Evolutionary conservation across 2,797 vertebrate species (phyloP).

Genomic region (Crypturellus tataupa): DNA sequence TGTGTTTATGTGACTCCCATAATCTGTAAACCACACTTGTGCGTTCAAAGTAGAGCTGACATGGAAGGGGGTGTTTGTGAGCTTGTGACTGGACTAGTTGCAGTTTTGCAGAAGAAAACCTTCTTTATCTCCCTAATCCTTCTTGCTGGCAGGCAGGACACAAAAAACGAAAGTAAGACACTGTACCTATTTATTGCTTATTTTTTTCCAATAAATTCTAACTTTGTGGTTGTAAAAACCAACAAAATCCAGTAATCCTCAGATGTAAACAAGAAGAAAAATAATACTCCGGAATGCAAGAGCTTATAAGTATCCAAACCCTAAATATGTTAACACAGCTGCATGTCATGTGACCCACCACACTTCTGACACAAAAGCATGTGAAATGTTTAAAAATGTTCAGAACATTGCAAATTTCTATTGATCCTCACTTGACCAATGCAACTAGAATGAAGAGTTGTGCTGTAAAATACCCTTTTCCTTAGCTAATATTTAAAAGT

Average conservation of each 20-base stretch:
- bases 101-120: slow-evolving; percentile 46
- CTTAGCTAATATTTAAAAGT: slow-evolving; percentile 10
- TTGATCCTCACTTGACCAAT: not conserved
- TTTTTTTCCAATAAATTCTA: slow-evolving; percentile 29
- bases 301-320: slow-evolving; percentile 34
- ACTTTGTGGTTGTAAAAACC: slow-evolving; percentile 47
- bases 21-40: slow-evolving; percentile 58
- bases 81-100: slow-evolving; percentile 6
- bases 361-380: slow-evolving; percentile 39
- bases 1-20: slow-evolving; percentile 32
- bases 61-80: slow-evolving; percentile 14
- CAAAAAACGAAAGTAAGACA: slow-evolving; percentile 40
- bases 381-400: slow-evolving; percentile 30
- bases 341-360: slow-evolving; percentile 25
- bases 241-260: slow-evolving; percentile 42
- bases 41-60: slow-evolving; percentile 40
- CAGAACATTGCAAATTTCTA: slow-evolving; percentile 24
- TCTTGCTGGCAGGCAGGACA: slow-evolving; percentile 29
- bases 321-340: slow-evolving; percentile 63
- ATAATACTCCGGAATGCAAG: slow-evolving; percentile 33
- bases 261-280: slow-evolving; percentile 59
- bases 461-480: slow-evolving; percentile 17
- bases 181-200: slow-evolving; percentile 41
- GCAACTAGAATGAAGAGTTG: not conserved
- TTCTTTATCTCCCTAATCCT: slow-evolving; percentile 58